Base-by-base conservation (phyloP, 2,113 vertebrate genomes). In the Ailurus styani region DNA sequence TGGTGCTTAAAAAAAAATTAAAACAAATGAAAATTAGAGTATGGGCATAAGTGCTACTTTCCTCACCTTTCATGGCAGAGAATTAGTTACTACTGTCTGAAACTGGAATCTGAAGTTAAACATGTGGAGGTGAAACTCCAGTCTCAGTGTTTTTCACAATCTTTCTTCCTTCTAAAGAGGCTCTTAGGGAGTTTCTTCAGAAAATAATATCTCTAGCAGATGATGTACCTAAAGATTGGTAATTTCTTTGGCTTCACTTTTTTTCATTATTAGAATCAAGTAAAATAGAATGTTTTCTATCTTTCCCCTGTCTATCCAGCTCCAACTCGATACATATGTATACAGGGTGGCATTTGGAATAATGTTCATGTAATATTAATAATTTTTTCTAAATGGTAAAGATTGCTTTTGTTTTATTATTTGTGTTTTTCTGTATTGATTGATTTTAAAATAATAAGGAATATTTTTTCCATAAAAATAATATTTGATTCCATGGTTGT, bases 401-500 rank as follows among this genome's bases (percentile, higher is more conserved):
- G 50, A 68, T 96, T 45, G 57, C 72, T 95, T 73, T 66, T 60
- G 3, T 81, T 73, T 93, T 91, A 54, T 93, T 72, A 40, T 54
- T 96, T 42, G 17, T 62, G 6, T 5, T 93, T 66, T 93, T 73
- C 77, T 89, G 25, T 75, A 77, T 17, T 52, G 5, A 31, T 87
- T 77, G 50, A 82, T 40, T 94, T 97, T 90, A 42, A 78, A 82
- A 82, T 91, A 72, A 90, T 62, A 79, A 81, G 37, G 12, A 91
- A 85, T n/a, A n/a, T 89, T 64, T 70, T 95, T 94, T 81, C 45
- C 21, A 18, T 83, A 40, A 96, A 62, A 86, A 66, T 13, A 82
- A 40, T 62, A 68, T 45, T 73, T 79, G 23, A 60, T 11, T 55
- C 34, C n/a, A 70, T 23, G 34, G 45, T 31, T 94, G 0, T 6